Conservation (phyloP, 2,113 vertebrate genomes). For the Neogale vison region DNA sequence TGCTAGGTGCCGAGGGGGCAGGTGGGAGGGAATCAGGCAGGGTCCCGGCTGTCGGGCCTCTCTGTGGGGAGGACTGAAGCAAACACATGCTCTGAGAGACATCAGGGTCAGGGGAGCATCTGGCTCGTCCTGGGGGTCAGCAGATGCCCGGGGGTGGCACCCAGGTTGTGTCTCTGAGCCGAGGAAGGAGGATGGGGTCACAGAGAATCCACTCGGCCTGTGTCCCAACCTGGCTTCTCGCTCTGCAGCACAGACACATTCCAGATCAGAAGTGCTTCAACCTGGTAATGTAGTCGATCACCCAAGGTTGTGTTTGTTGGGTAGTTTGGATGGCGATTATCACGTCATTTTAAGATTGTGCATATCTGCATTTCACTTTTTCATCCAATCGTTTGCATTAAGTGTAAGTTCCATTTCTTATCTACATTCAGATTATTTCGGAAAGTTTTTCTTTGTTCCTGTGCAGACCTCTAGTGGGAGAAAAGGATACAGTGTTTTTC, state of each 20-base stretch:
- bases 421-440: accelerated
- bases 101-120: background rate
- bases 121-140: accelerated
- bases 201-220: background rate
- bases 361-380: background rate
- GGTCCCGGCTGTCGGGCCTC: background rate
- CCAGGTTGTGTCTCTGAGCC: accelerated
- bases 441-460: background rate
- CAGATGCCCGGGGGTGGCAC: accelerated
- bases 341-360: background rate
- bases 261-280: accelerated
- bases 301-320: background rate
- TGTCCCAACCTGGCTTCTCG: accelerated
- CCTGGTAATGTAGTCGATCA: accelerated
- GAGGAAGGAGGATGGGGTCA: background rate
- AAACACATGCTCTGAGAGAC: accelerated
- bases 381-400: background rate
- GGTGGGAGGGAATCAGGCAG: accelerated
- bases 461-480: conserved; percentile 60
- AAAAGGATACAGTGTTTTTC: accelerated
- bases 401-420: background rate
- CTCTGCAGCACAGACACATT: background rate
- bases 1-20: accelerated
- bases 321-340: background rate
- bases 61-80: accelerated